Conservation (phyloP, 2,797 vertebrate genomes). For the Enteromius thamalakanensis region DNA sequence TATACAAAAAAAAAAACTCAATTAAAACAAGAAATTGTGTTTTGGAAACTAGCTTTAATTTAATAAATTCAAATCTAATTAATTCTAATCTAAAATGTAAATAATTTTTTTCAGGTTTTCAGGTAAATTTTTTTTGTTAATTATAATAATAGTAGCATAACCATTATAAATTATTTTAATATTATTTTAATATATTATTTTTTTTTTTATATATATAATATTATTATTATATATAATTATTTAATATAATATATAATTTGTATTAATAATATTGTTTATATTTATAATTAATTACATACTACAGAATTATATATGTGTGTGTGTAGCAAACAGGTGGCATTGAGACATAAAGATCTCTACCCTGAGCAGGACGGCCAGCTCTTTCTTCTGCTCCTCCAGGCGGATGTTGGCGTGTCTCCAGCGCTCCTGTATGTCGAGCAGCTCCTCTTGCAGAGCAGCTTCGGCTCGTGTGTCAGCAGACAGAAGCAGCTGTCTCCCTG, state of each 20-base stretch:
- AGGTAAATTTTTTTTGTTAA: background rate
- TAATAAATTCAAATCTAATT: background rate
- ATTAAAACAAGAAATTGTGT: too few relatives aligned
- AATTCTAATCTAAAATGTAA: too few relatives aligned
- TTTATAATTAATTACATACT: background rate
- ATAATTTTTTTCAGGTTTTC: too few relatives aligned
- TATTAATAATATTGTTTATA: background rate
- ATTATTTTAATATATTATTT: background rate
- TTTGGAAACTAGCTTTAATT: background rate
- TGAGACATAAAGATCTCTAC: conserved; percentile 66
- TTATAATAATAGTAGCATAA: background rate
- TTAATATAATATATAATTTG: background rate
- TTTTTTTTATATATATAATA: too few relatives aligned
- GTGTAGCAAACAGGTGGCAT: background rate
- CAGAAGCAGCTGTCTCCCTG: conserved; percentile 89
- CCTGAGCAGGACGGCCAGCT: conserved; percentile 85
- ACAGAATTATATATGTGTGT: too few relatives aligned
- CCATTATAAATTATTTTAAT: background rate
- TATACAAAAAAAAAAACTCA: too few relatives aligned
- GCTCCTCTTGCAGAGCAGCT: conserved; percentile 85
- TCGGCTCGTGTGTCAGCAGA: conserved; percentile 85
- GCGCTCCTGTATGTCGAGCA: conserved; percentile 89
- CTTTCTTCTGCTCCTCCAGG: conserved; percentile 89
- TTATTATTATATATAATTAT: background rate
- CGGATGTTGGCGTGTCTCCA: conserved; percentile 85